Base-by-base conservation (phyloP, 2,113 vertebrate species). In the Mesocricetus auratus region DNA sequence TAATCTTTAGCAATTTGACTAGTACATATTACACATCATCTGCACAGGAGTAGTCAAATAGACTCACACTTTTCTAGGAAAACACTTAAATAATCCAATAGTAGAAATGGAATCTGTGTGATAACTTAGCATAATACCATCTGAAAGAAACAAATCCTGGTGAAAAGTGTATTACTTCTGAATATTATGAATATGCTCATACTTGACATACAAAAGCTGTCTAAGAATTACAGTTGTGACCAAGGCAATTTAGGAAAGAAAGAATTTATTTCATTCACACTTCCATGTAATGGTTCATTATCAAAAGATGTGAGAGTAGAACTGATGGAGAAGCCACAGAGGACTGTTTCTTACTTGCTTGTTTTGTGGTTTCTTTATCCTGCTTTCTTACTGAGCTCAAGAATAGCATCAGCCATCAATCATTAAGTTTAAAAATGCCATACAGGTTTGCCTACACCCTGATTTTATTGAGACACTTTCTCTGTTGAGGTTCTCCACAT, bases 1-100 rank as follows among this genome's bases (percentile, higher is more conserved):
- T 0, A 79, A 24, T 1, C 71, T 91, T 33, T 92, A 26, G 66
- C 42, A 64, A 58, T 4, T 10, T 47, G 58, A 56, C 24, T 24
- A 50, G 33, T 45, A 2, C 2, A 45, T n/a, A 22, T 47, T 29
- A 22, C 3, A 7, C 0, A 45, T 7, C 10, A n/a, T 21, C 39
- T n/a, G 15, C 31, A 83, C 3, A 29, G 6, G 36, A 16, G 56
- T 42, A 13, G 39, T 39, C 56, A 62, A 42, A 62, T n/a, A 83
- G 7, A 85, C 21, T 64, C 11, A 74, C 1, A 16, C 3, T 26
- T 3, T 62, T 21, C 66, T 85, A n/a, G 60, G 26, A 3, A 13
- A 36, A 79, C 24, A 31, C 22, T 2, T 66, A 10, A 79, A 42
- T 16, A 16, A 69, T 31, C 3, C 24, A 22, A 53, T 10, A 82